A percentile compares a stretch with the other conserved stretches of the same genome.
These are phyloP conservation scores for Poeciliopsis paucimaculata DNA, from an alignment of 2,797 vertebrate genomes.

Conservation along the genomic window DNA sequence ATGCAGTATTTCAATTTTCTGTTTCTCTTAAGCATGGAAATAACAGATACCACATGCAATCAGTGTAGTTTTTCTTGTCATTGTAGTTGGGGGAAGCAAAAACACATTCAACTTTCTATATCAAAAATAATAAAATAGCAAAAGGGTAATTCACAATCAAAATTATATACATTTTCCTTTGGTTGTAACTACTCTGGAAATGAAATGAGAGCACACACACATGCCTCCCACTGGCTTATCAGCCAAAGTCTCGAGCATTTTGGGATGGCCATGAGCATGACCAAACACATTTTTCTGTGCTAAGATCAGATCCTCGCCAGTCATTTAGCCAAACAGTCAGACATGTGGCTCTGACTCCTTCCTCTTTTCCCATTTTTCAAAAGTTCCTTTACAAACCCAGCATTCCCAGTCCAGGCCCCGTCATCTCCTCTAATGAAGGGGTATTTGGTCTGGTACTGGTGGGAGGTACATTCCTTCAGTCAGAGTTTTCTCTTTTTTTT, in stretches of 20 bases:
- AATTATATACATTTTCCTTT: background rate
- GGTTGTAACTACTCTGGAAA: conserved; percentile 10
- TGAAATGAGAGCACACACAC: conserved; percentile 18
- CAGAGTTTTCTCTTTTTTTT: background rate
- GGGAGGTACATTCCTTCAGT: conserved; percentile 37
- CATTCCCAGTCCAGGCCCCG: conserved; percentile 35
- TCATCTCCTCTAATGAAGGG: conserved; percentile 35
- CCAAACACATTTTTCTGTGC: conserved; percentile 67
- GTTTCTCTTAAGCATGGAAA: conserved; percentile 23
- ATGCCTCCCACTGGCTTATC: conserved; percentile 50
- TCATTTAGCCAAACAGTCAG: conserved; percentile 47
- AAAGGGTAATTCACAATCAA: background rate
- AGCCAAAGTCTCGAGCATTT: conserved; percentile 51
- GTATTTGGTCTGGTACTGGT: conserved; percentile 29
- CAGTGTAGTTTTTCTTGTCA: background rate
- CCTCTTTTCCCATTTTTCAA: conserved; percentile 49
- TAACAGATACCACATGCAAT: conserved; percentile 20
- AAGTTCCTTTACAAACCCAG: conserved; percentile 39
- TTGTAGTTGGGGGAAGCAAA: background rate
- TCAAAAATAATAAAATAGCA: background rate
- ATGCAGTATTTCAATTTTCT: conserved; percentile 17
- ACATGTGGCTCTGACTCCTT: conserved; percentile 62
- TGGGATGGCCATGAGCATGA: conserved; percentile 54
- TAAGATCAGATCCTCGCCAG: conserved; percentile 65
- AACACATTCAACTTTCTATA: background rate